Evolutionary conservation across 1,140 invertebrate genomes (phyloP).

Genomic region (Ceratitis capitata): DNA sequence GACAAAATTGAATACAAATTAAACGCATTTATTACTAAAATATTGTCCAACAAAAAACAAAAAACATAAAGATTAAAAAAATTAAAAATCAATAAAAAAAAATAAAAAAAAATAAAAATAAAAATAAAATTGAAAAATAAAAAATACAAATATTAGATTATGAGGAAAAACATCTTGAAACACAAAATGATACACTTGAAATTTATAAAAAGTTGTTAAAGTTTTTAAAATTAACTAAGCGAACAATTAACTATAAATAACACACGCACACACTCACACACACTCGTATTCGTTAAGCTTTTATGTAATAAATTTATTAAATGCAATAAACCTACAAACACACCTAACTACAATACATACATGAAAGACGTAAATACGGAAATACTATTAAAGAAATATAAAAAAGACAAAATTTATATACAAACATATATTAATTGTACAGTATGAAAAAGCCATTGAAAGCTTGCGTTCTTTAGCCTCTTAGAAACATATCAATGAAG

Average conservation of each 20-base stretch:
- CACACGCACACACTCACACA: neutral
- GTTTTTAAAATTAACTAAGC: slow-evolving; percentile 13
- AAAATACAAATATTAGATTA: no score
- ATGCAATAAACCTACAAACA: neutral
- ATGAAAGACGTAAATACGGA: neutral
- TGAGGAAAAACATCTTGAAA: neutral
- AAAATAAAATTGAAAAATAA: neutral
- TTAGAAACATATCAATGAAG: slow-evolving; percentile 42
- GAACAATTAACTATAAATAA: neutral
- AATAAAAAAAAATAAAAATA: neutral
- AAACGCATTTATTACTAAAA: slow-evolving; percentile 39
- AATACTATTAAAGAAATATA: neutral
- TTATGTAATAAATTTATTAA: slow-evolving; percentile 3
- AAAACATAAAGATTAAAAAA: neutral
- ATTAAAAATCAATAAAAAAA: neutral
- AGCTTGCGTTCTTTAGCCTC: slow-evolving; percentile 20
- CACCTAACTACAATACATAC: neutral
- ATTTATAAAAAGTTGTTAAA: slow-evolving; percentile 9
- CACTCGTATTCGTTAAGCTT: neutral
- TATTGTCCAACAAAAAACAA: slow-evolving; percentile 8
- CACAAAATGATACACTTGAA: neutral
- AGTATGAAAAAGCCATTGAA: slow-evolving; percentile 11
- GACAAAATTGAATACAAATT: slow-evolving; percentile 26
- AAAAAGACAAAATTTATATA: neutral
- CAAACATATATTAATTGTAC: neutral